These are phyloP conservation scores for Lophura nycthemera DNA, from an alignment of 2,113 vertebrate genomes.

Conservation along the genomic window DNA sequence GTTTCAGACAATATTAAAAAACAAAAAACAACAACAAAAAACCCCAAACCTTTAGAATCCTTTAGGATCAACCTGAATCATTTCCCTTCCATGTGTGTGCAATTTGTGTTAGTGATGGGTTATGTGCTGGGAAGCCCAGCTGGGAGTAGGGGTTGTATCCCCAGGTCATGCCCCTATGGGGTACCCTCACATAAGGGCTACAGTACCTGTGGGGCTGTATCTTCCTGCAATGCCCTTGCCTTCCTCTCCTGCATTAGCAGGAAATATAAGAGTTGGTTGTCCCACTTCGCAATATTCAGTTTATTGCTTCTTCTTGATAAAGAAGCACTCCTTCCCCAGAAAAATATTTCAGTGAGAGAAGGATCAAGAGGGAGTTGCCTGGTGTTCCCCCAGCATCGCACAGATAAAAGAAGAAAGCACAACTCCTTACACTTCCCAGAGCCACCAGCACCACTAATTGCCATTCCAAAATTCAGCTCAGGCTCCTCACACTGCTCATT, in stretches of 20 bases:
- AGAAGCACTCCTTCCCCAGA: slow-evolving; percentile 24
- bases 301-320: slow-evolving; percentile 46
- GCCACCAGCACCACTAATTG: slow-evolving; percentile 55
- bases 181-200: background rate
- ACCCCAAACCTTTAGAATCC: background rate
- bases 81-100: background rate
- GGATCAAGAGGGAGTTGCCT: slow-evolving; percentile 59
- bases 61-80: background rate
- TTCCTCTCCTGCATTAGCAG: background rate
- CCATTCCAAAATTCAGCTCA: slow-evolving; percentile 71
- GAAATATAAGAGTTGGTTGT: background rate
- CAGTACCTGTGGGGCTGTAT: fast-evolving
- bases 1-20: background rate
- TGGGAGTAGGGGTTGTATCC: background rate
- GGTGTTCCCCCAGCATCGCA: background rate
- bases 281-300: background rate
- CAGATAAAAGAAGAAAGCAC: slow-evolving; percentile 42
- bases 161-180: fast-evolving
- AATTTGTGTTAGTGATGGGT: background rate
- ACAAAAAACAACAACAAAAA: no score
- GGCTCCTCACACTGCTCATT: slow-evolving; percentile 59
- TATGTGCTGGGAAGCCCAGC: background rate
- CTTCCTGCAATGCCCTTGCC: background rate
- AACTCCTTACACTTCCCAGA: slow-evolving; percentile 39
- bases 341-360: slow-evolving; percentile 73